Evolutionary conservation across 2,888 invertebrate genomes (phyloP), one percentile per base, ranked within the genome.

Genomic region (Strigamia crassipes): DNA sequence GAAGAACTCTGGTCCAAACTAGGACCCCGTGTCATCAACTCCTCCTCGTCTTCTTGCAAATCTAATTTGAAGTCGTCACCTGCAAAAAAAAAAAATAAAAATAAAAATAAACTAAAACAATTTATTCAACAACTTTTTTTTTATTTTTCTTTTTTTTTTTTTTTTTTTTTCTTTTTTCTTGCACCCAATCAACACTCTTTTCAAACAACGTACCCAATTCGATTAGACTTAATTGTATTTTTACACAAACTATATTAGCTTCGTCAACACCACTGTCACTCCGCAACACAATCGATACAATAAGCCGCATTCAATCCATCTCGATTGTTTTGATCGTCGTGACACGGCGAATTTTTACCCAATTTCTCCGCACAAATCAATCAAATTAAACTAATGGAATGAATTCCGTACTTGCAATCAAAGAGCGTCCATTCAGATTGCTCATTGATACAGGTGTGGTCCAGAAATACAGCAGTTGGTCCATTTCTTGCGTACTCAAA

Each of bases 1-100:
- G 83, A 83, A 38, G 83, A 83, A 51, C 79, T 83, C 34, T 79
- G 79, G 34, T 79, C 82, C 27, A 42, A 79, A 34, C 81, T 79
- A 9, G 56, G 18, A 21, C 79, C 73, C 8, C 46, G 79, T n/a
- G 82, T 27, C 42, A 80, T 80, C 18, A 82, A 34, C 6, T 82
- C 78, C 34, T 82, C 82, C 21, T 81, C 42, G 18, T 46, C 66
- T 38, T 83, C 83, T 8, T 82, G 80, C 13, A 42, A 41, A 77
- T 81, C 81, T 31, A 83, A 82, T 79, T 82, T 83, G 21, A 83
- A 83, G 41, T 83, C 83, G 15, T 78, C 78, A 66, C 79, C 83
- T 83, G 79, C 4, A 81, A 66, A 77, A 81, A 81, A 82, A 31
- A 81, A 66, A 77, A 81, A 81, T 77, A 77, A 77, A 27, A 77